A percentile compares a stretch with the other conserved stretches of the same genome.
These are phyloP conservation scores for Scaptomyza cyrtandrae DNA, from an alignment of 2,888 invertebrate species.

Conservation along the genomic window DNA sequence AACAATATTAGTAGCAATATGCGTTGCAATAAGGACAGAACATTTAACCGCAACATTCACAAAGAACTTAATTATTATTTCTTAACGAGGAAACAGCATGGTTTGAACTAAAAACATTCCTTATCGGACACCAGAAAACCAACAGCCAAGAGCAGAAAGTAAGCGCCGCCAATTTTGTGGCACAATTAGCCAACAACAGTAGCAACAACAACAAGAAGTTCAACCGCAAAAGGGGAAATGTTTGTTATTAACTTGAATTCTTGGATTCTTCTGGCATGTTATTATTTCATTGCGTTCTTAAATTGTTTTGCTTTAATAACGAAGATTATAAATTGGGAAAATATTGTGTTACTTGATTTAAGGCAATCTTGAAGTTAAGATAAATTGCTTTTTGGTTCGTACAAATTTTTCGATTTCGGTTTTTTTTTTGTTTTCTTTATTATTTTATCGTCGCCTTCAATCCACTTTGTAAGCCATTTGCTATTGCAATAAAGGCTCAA, in stretches of 20 bases:
- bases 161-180: slow-evolving; percentile 11
- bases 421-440: slow-evolving; percentile 24
- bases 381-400: neutral
- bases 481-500: slow-evolving; percentile 65
- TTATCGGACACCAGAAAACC: slow-evolving; percentile 8
- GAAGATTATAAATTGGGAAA: neutral
- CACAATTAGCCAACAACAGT: neutral
- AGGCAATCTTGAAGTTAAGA: neutral
- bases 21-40: neutral
- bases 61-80: neutral
- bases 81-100: neutral
- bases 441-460: slow-evolving; percentile 66
- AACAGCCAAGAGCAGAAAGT: neutral
- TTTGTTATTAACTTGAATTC: slow-evolving; percentile 13
- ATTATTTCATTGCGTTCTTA: slow-evolving; percentile 24
- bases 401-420: slow-evolving; percentile 15
- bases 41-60: neutral
- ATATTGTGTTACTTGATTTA: neutral
- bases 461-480: slow-evolving; percentile 76
- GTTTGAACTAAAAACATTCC: slow-evolving; percentile 5
- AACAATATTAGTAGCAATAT: neutral
- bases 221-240: slow-evolving; percentile 34
- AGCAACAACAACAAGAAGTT: neutral
- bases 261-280: slow-evolving; percentile 17
- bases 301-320: neutral